Evolutionary conservation across 2,797 vertebrate genomes (phyloP), one percentile per base, ranked within the genome.

Genomic region (Adrianichthys oophorus): DNA sequence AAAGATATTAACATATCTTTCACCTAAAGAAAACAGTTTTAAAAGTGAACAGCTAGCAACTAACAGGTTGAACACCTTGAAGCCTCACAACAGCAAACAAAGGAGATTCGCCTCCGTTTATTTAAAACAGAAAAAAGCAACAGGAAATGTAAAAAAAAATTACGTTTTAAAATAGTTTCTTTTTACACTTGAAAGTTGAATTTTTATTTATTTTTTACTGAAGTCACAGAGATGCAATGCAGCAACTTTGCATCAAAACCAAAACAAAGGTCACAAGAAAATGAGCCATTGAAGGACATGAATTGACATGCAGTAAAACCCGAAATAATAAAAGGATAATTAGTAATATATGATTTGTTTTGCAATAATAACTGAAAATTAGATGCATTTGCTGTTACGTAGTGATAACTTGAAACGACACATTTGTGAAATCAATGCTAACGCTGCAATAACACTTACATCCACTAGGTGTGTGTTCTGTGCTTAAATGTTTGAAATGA

Each of bases 1-100:
- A 58, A 53, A 67, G 4, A 59, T 65, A 45, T 59, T 7, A 1
- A 48, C 55, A 21, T 37, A 56, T 62, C 24, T 52, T 68, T 44
- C 66, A 21, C 19, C 41, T 57, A 19, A 64, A 15, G 64, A 70
- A 75, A 73, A 57, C 59, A 15, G 61, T 78, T 56, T 45, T 78
- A 42, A 72, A 73, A 73, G 76, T 76, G 42, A 86, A 68, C 71
- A 74, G 74, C 83, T 79, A 85, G 49, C 65, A 82, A 75, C 82
- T 76, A 80, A 79, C 50, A 74, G 71, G 66, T 86, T n/a, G n/a
- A n/a, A n/a, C n/a, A n/a, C 42, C 80, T 79, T 52, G 52, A 79
- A 73, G 79, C 82, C 80, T 80, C 76, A 84, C 78, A 57, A 81
- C 84, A 87, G 56, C 71, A 61, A 72, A 86, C 74, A 82, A 61